phyloP scores from a whole-genome alignment of 2,888 invertebrate species.

The Drosophila aldrichi region DNA sequence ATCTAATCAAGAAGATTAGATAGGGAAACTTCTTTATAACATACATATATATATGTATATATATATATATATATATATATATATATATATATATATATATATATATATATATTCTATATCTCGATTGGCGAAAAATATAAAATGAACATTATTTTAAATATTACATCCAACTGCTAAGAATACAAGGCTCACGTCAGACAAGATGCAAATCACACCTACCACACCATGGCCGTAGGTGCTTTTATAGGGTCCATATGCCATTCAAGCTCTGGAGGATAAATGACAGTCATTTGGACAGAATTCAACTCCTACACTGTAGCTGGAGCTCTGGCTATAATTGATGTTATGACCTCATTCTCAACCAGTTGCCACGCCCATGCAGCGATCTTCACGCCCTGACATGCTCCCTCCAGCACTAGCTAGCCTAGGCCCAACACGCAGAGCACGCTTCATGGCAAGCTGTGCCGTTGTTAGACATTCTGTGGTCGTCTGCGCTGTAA shows the following conservation, averaged over 20 bases:
- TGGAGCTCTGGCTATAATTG: constrained; percentile 48
- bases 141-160: too few relatives aligned
- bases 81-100: too few relatives aligned
- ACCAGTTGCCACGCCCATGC: constrained; percentile 29
- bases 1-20: too few relatives aligned
- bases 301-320: constrained; percentile 24
- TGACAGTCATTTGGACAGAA: constrained; percentile 32
- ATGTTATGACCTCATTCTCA: constrained; percentile 37
- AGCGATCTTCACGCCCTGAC: constrained; percentile 31
- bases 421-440: background rate
- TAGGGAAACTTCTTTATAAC: too few relatives aligned
- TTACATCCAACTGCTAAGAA: too few relatives aligned
- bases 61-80: too few relatives aligned
- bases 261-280: constrained; percentile 8
- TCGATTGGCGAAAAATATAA: too few relatives aligned
- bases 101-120: too few relatives aligned
- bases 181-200: too few relatives aligned
- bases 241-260: background rate
- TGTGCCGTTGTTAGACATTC: constrained; percentile 64
- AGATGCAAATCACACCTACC: background rate
- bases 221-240: constrained; percentile 33
- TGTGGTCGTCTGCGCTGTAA: constrained; percentile 65
- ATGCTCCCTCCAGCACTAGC: constrained; percentile 8
- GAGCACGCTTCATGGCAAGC: constrained; percentile 43
- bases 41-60: too few relatives aligned